These are phyloP conservation scores for Hycleus phaleratus DNA, from an alignment of 1,140 invertebrate genomes.

Conservation along the genomic window DNA sequence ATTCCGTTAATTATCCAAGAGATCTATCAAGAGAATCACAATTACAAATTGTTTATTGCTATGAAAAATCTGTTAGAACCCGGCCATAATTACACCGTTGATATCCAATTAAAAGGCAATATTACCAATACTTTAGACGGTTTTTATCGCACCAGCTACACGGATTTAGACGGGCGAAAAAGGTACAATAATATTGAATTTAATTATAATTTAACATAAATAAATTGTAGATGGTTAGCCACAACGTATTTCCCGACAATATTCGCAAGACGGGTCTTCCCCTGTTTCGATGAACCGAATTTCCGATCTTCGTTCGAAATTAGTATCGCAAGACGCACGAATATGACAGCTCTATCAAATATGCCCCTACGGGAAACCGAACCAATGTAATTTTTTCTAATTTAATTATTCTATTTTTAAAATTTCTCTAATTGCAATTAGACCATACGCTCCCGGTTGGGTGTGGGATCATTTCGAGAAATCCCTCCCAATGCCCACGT, in stretches of 20 bases:
- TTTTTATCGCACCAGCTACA: constrained; percentile 33
- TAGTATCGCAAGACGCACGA: constrained; percentile 54
- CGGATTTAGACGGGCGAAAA: constrained; percentile 20
- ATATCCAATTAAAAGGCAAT: constrained; percentile 31
- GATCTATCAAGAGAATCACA: constrained; percentile 18
- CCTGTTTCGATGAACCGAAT: constrained; percentile 85
- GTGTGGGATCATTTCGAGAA: constrained; percentile 49
- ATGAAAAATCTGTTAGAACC: constrained; percentile 17
- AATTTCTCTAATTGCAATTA: constrained; percentile 12
- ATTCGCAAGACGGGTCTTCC: constrained; percentile 77
- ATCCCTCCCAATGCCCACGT: constrained; percentile 70
- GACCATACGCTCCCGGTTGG: constrained; percentile 33
- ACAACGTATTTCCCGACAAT: constrained; percentile 79
- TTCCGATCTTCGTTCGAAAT: constrained; percentile 74
- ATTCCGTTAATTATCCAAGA: constrained; percentile 11
- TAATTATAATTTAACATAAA: not conserved
- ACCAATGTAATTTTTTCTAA: constrained; percentile 27
- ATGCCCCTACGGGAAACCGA: constrained; percentile 46
- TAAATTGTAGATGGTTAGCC: constrained; percentile 36
- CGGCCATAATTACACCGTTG: constrained; percentile 25
- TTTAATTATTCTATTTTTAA: not conserved
- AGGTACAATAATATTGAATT: constrained; percentile 16
- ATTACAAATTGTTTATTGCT: constrained; percentile 26
- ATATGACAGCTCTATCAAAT: constrained; percentile 57
- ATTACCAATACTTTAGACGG: constrained; percentile 33